Base-by-base conservation (phyloP, 2,888 invertebrate species). In the Acronicta aceris region DNA sequence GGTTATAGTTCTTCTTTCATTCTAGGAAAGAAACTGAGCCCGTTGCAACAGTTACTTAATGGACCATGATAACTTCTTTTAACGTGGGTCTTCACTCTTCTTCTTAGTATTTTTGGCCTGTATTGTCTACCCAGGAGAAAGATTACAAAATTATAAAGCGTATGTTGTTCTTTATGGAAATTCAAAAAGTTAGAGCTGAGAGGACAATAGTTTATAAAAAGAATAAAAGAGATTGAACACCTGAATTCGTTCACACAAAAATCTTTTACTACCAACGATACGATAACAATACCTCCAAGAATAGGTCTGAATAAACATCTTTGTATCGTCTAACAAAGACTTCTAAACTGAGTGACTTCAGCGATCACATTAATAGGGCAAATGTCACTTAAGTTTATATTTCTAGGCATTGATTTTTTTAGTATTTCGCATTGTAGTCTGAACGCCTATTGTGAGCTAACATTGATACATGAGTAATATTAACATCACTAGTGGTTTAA, bases 221-320 rank as follows among this genome's bases (percentile, higher is more conserved):
- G 12, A 54, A 51, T 21, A 41, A 52, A 42, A 47, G 16, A 13
- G 16, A 13, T 16, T 33, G n/a, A 9, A 17, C 12, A 17, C 51
- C 42, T 15, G 21, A 3, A 12, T 10, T 10, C 38, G 57, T 59
- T 60, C 38, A 46, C 25, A 25, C 27, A 63, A 46, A 71, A 64
- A 54, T 33, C 48, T 60, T 61, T 75, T 61, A 71, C 61, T 63
- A 16, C 2, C 4, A 9, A 47, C 36, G 53, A 75, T 72, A 61
- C 30, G 41, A 53, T 12, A 45, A 65, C 54, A 74, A 71, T 42
- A 30, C 43, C 4, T 38, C 5, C 5, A 27, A 33, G n/a, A 59
- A 45, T 59, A 51, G 9, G 16, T 36, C 25, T 27, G 21, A 56
- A 48, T 57, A 61, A 65, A 72, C 58, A 56, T 50, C 43, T 70